phyloP scores from a whole-genome alignment of 2,888 invertebrate species.

The Xylocampa areola region DNA sequence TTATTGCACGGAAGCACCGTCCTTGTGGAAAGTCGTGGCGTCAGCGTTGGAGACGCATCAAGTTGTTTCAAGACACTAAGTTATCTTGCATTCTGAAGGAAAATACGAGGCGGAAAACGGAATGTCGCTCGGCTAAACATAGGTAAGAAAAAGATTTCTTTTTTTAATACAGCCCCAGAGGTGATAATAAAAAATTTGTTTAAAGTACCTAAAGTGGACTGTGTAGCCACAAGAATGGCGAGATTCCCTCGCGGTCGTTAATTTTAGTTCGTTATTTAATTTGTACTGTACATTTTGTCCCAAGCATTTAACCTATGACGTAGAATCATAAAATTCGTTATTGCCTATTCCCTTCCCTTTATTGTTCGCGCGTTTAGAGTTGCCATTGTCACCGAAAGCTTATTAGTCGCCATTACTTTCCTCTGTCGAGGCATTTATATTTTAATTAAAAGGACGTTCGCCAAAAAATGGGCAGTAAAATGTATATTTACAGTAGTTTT shows the following conservation, averaged over 20 bases:
- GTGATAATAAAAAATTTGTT: slow-evolving; percentile 41
- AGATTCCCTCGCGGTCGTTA: slow-evolving; percentile 38
- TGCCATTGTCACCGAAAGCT: slow-evolving; percentile 67
- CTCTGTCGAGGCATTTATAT: slow-evolving; percentile 63
- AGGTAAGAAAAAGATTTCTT: slow-evolving; percentile 36
- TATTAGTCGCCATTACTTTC: slow-evolving; percentile 73
- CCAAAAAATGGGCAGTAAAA: slow-evolving; percentile 41
- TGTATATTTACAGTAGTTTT: slow-evolving; percentile 19
- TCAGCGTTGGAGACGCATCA: slow-evolving; percentile 57
- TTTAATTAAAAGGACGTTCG: slow-evolving; percentile 54
- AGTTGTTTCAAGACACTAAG: slow-evolving; percentile 62
- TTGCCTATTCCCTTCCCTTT: slow-evolving; percentile 63
- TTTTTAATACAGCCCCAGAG: slow-evolving; percentile 37
- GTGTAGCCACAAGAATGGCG: slow-evolving; percentile 27
- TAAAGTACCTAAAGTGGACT: slow-evolving; percentile 24
- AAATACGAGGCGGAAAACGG: slow-evolving; percentile 55
- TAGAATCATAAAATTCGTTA: slow-evolving; percentile 72
- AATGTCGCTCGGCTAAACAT: slow-evolving; percentile 39
- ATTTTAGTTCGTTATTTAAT: slow-evolving; percentile 54
- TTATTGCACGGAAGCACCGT: slow-evolving; percentile 59
- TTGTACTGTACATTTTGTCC: slow-evolving; percentile 51
- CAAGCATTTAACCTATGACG: slow-evolving; percentile 57
- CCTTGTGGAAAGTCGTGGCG: slow-evolving; percentile 43
- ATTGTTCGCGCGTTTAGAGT: slow-evolving; percentile 62
- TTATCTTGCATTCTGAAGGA: slow-evolving; percentile 56